phyloP scores from a whole-genome alignment of 2,113 vertebrate genomes.

The Aepyceros melampus region DNA sequence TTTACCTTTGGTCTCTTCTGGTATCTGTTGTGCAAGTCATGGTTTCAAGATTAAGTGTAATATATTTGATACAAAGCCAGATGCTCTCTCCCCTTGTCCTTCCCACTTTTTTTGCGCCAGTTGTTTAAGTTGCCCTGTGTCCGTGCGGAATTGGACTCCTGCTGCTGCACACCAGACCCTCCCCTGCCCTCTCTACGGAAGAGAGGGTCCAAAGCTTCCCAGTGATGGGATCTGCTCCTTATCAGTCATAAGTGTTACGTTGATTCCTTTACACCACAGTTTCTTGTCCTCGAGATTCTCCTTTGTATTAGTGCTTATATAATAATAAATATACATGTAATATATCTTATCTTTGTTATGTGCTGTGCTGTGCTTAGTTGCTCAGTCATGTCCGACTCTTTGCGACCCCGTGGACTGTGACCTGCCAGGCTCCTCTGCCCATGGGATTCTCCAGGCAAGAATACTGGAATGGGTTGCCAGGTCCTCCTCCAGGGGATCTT shows the following conservation, averaged over 20 bases:
- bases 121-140: neutral
- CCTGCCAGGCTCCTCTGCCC: neutral
- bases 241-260: neutral
- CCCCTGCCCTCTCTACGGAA: neutral
- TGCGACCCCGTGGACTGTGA: neutral
- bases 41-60: neutral
- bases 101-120: neutral
- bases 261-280: neutral
- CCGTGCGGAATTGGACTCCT: neutral
- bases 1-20: neutral
- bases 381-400: neutral
- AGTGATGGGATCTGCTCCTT: neutral
- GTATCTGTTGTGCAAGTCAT: neutral
- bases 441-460: neutral
- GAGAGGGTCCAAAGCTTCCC: neutral
- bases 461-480: neutral
- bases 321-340: neutral
- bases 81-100: neutral
- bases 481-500: neutral
- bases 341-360: neutral
- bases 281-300: neutral
- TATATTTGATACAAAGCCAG: neutral
- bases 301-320: neutral
- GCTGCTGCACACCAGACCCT: fast-evolving
- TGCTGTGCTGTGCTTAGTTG: neutral